phyloP scores from a whole-genome alignment of 2,888 invertebrate species.

The Crocallis elinguaria region DNA sequence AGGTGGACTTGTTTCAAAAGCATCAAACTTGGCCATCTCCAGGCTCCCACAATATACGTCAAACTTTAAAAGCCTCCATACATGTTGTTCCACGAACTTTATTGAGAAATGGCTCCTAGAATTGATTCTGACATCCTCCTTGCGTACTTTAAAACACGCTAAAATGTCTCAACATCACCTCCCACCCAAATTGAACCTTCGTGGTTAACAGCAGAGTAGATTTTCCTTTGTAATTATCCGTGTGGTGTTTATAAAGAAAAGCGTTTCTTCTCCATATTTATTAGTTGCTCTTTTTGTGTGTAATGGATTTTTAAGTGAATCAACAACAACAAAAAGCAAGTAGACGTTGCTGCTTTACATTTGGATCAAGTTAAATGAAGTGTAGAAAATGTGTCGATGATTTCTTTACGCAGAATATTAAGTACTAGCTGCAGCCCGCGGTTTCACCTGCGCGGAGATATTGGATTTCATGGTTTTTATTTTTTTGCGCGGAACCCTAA shows the following conservation, averaged over 20 bases:
- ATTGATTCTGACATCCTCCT: slow-evolving; percentile 78
- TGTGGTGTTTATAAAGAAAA: slow-evolving; percentile 57
- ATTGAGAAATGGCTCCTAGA: slow-evolving; percentile 80
- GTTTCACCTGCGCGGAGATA: too few relatives aligned
- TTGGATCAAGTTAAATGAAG: slow-evolving; percentile 42
- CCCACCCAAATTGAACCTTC: slow-evolving; percentile 40
- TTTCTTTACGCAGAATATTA: too few relatives aligned
- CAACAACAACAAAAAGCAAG: slow-evolving; percentile 63
- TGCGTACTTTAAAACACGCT: slow-evolving; percentile 70
- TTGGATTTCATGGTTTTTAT: too few relatives aligned
- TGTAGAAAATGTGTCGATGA: too few relatives aligned
- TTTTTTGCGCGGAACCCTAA: too few relatives aligned
- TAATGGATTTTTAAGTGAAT: slow-evolving; percentile 83
- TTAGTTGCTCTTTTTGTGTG: slow-evolving; percentile 77
- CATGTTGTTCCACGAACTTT: slow-evolving; percentile 68
- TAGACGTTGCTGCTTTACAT: slow-evolving; percentile 40
- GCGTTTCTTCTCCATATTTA: slow-evolving; percentile 71
- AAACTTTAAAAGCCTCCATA: slow-evolving; percentile 79
- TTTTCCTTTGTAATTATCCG: slow-evolving; percentile 19
- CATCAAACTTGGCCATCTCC: slow-evolving; percentile 41
- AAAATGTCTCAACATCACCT: slow-evolving; percentile 54
- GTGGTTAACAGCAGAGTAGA: slow-evolving; percentile 1
- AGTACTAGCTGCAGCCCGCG: too few relatives aligned
- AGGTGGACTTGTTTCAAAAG: slow-evolving; percentile 10
- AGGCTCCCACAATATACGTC: slow-evolving; percentile 53